Conservation (phyloP, 2,888 invertebrate species). For the Chrysomela aeneicollis region DNA sequence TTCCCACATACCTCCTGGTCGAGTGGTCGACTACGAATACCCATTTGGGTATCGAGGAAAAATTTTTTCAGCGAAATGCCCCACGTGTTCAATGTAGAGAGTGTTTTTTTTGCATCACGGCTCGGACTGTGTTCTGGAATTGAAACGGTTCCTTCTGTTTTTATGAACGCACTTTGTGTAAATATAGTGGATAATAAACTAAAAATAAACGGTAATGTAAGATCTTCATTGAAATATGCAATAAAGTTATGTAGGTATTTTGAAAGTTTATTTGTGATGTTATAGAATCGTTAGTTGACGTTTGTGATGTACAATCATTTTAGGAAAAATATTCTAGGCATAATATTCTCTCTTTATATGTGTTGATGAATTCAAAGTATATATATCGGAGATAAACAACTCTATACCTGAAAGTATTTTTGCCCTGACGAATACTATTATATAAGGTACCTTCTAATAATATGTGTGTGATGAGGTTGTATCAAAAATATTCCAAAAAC, state of each 20-base stretch:
- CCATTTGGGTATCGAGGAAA: too few species aligned
- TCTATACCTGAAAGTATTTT: too few species aligned
- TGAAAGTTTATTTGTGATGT: conserved; percentile 46
- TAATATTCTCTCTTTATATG: too few species aligned
- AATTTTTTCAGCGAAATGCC: too few species aligned
- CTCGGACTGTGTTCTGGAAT: too few species aligned
- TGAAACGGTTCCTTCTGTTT: background rate
- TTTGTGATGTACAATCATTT: conserved; percentile 54
- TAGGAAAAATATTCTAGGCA: conserved; percentile 37
- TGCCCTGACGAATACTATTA: too few species aligned
- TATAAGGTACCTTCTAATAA: too few species aligned
- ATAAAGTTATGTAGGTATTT: conserved; percentile 43
- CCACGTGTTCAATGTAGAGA: too few species aligned
- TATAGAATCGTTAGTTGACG: conserved; percentile 39
- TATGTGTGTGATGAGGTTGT: background rate
- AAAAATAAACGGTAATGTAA: conserved; percentile 17
- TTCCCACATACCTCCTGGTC: too few species aligned
- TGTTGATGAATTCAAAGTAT: background rate
- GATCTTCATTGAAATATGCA: conserved; percentile 36
- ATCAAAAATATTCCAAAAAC: background rate
- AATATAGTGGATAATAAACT: conserved; percentile 8
- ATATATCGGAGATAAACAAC: too few species aligned
- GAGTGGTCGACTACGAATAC: too few species aligned
- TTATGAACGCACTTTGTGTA: background rate
- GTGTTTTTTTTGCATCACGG: too few species aligned